Percentiles rank a stretch among this genome's conserved stretches.
Evolutionary conservation across 1,140 invertebrate species (phyloP).

Genomic region (Bombus sibiricus): DNA sequence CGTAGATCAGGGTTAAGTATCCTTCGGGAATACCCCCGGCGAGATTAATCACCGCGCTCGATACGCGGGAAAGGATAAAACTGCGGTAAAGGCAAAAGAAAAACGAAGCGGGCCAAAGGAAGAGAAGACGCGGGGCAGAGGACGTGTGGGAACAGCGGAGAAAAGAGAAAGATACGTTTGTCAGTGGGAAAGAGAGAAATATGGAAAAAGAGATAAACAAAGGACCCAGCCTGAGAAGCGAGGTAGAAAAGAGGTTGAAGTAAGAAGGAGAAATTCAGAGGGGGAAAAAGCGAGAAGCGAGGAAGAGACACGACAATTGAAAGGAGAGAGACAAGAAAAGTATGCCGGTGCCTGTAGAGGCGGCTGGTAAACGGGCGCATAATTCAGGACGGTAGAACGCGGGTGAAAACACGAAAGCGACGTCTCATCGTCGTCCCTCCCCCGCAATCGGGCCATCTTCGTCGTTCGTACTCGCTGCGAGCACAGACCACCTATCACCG

Average conservation of each 20-base stretch:
- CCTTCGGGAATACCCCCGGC: slow-evolving; percentile 75
- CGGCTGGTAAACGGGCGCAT: slow-evolving; percentile 53
- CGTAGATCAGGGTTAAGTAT: slow-evolving; percentile 79
- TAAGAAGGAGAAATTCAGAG: slow-evolving; percentile 26
- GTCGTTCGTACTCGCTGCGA: neutral
- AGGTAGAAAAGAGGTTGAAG: neutral
- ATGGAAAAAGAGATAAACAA: slow-evolving; percentile 2
- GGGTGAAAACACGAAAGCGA: slow-evolving; percentile 74
- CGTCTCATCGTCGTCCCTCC: slow-evolving; percentile 29
- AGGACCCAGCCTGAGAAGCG: slow-evolving; percentile 15
- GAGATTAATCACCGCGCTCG: slow-evolving; percentile 76
- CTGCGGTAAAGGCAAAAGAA: neutral
- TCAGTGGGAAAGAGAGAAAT: neutral
- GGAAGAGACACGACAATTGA: slow-evolving; percentile 3
- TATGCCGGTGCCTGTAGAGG: slow-evolving; percentile 7
- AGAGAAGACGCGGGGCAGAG: neutral
- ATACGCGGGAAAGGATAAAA: slow-evolving; percentile 34
- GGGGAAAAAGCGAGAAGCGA: neutral
- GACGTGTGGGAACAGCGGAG: slow-evolving; percentile 5
- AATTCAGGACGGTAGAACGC: slow-evolving; percentile 71
- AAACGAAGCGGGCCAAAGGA: neutral
- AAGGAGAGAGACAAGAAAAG: neutral
- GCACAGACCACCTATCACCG: slow-evolving; percentile 18
- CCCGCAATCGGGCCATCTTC: neutral
- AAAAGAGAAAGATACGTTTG: neutral